A percentile compares a stretch with the other conserved stretches of the same genome.
Evolutionary conservation across 2,888 invertebrate genomes (phyloP).

Genomic region (Xanthia icteritia): DNA sequence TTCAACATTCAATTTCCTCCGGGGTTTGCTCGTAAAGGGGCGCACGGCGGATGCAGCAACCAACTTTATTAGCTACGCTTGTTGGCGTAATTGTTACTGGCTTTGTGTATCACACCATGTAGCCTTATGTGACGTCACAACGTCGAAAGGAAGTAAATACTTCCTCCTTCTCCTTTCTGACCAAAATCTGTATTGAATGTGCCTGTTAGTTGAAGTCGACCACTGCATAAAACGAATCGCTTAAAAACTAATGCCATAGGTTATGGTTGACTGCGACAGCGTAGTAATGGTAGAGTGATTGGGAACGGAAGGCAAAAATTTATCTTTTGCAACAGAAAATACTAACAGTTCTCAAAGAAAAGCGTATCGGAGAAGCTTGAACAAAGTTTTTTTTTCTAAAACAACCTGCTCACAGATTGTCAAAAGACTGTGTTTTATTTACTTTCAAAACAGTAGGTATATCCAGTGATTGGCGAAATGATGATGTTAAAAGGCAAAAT

Average conservation of each 20-base stretch:
- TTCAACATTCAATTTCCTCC: constrained; percentile 82
- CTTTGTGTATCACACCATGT: constrained; percentile 29
- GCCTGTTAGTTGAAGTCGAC: neutral
- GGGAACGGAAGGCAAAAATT: neutral
- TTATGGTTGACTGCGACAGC: neutral
- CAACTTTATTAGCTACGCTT: constrained; percentile 79
- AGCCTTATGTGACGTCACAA: neutral
- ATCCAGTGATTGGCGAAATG: neutral
- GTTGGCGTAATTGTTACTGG: constrained; percentile 72
- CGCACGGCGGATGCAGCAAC: constrained; percentile 68
- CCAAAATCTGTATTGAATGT: neutral
- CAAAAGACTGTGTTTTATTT: neutral
- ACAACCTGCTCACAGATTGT: neutral
- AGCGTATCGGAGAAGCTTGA: neutral
- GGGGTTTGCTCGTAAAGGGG: constrained; percentile 76
- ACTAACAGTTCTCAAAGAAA: neutral
- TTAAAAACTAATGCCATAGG: neutral
- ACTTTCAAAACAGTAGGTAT: neutral
- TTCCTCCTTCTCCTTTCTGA: neutral
- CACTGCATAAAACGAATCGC: neutral
- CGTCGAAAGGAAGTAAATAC: neutral
- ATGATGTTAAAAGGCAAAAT: neutral
- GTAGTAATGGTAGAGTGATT: neutral
- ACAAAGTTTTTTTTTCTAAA: too few species aligned
- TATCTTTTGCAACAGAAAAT: neutral